A percentile compares a stretch with the other conserved stretches of the same genome.
Conservation (phyloP, 2,888 invertebrate genomes). For the Rotaria macrura region DNA sequence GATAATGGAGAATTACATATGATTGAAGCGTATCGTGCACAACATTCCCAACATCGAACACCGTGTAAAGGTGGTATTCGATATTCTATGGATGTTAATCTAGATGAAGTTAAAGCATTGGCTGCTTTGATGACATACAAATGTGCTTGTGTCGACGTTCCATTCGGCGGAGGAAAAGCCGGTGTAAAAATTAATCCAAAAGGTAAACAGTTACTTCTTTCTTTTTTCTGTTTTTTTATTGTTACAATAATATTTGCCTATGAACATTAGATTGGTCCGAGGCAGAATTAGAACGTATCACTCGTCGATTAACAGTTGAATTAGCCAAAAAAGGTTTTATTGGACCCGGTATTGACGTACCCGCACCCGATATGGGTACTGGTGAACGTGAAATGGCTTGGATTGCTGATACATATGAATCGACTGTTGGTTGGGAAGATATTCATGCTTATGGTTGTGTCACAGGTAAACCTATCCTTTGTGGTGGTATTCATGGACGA, state of each 20-base stretch:
- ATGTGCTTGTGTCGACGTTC: constrained; percentile 94
- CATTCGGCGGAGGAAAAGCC: constrained; percentile 82
- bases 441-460: constrained; percentile 92
- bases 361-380: constrained; percentile 97
- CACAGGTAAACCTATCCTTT: constrained; percentile 89
- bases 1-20: constrained; percentile 93
- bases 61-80: constrained; percentile 99
- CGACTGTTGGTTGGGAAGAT: constrained; percentile 76
- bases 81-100: constrained; percentile 76
- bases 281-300: constrained; percentile 88
- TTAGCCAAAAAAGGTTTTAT: constrained; percentile 90
- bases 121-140: constrained; percentile 97
- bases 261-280: constrained; percentile 75
- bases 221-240: too few relatives aligned
- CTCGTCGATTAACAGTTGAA: constrained; percentile 80
- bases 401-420: constrained; percentile 93
- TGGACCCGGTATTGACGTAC: constrained; percentile 94
- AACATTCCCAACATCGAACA: constrained; percentile 88
- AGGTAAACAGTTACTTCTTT: constrained; percentile 26
- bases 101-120: constrained; percentile 87
- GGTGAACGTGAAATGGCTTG: constrained; percentile 83
- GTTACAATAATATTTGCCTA: too few relatives aligned
- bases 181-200: constrained; percentile 90
- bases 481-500: constrained; percentile 91
- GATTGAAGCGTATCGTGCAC: constrained; percentile 90